Percentiles rank a stretch among this genome's conserved stretches.
Evolutionary conservation across 2,888 invertebrate species (phyloP).

Genomic region (Nomada flava): DNA sequence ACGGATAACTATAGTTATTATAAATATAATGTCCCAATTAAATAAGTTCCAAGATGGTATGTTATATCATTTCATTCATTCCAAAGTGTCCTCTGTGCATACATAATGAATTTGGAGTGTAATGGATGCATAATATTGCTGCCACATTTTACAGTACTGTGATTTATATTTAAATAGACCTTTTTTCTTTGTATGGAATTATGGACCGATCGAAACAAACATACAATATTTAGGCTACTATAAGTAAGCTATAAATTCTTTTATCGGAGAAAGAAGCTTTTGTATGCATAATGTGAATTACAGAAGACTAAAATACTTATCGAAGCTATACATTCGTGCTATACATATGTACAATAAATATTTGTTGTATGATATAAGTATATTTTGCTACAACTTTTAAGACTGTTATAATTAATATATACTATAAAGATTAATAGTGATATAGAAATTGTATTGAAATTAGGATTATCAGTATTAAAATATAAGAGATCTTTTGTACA

Average conservation of each 20-base stretch:
- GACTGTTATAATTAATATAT: conserved; percentile 9
- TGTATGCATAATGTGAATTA: not conserved
- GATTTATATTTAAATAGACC: conserved; percentile 19
- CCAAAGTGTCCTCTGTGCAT: conserved; percentile 8
- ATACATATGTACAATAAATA: conserved; percentile 9
- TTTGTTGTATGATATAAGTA: conserved; percentile 30
- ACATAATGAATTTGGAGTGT: conserved; percentile 10
- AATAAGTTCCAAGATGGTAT: not conserved
- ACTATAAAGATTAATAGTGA: conserved; percentile 1
- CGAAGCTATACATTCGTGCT: conserved; percentile 27
- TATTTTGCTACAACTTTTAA: conserved; percentile 33
- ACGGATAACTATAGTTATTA: conserved; percentile 59
- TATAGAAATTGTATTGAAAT: conserved; percentile 23
- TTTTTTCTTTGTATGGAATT: not conserved
- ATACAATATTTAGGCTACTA: conserved; percentile 11
- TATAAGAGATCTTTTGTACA: conserved; percentile 34
- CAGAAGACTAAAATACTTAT: not conserved
- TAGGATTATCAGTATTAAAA: conserved; percentile 20
- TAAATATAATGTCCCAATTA: not conserved
- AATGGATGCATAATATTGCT: conserved; percentile 9
- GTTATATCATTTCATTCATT: not conserved
- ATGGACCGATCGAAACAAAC: conserved; percentile 14
- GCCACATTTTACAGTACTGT: conserved; percentile 5
- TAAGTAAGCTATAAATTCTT: conserved; percentile 7
- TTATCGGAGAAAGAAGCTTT: conserved; percentile 9